These are phyloP conservation scores for Drosophila tropicalis DNA, from an alignment of 1,140 invertebrate species.

Conservation along the genomic window DNA sequence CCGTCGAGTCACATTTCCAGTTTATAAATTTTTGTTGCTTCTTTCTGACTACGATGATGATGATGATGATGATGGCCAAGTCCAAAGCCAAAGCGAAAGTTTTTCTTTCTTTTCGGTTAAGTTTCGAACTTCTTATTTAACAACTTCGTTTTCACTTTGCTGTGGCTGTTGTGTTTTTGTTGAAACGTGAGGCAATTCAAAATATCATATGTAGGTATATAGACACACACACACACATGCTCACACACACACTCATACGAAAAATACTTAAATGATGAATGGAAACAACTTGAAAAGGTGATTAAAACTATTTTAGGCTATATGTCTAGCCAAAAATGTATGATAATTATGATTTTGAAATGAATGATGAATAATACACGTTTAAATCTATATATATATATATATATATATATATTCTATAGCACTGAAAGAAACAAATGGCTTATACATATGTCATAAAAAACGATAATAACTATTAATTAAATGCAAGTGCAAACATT, in stretches of 20 bases:
- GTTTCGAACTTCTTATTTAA: conserved; percentile 24
- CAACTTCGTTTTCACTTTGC: conserved; percentile 22
- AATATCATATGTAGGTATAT: conserved; percentile 7
- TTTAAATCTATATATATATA: too few species aligned
- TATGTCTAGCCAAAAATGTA: not conserved
- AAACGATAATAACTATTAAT: too few species aligned
- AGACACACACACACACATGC: not conserved
- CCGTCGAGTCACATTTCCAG: conserved; percentile 26
- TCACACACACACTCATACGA: not conserved
- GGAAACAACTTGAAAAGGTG: conserved; percentile 5
- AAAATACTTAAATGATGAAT: conserved; percentile 13
- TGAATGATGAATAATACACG: not conserved
- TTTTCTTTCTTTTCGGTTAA: conserved; percentile 3
- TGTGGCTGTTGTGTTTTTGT: not conserved
- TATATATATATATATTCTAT: too few species aligned
- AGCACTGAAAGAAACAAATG: not conserved
- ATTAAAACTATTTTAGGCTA: conserved; percentile 1
- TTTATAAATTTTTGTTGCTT: not conserved
- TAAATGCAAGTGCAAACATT: too few species aligned
- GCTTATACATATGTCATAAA: too few species aligned
- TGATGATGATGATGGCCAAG: conserved; percentile 7
- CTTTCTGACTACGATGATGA: not conserved
- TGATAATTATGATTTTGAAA: not conserved
- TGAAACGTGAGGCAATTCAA: conserved; percentile 21
- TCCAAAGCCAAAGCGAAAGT: conserved; percentile 23